Base-by-base conservation (phyloP, 2,113 vertebrate genomes). In the Zosterops hypoxanthus region DNA sequence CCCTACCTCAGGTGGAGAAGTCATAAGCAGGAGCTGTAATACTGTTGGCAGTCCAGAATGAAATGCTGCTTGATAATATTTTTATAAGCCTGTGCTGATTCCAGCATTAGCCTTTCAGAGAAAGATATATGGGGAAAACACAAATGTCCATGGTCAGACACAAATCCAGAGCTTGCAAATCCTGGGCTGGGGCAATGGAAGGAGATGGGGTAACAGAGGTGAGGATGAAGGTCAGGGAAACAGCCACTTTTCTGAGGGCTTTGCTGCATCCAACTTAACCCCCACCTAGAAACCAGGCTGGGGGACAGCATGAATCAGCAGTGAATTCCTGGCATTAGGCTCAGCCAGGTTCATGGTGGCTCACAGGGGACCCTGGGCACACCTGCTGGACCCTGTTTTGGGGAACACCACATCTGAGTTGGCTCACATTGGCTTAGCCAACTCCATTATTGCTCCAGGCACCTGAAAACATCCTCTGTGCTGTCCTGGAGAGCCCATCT, bases 391-490 rank as follows among this genome's bases (percentile, higher is more conserved):
- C 18, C 4, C 0, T 14, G 5, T 10, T 70, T 68, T 28, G 28
- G 15, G 47, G 15, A 90, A 14, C 7, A 31, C 24, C 3, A 0
- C 18, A 5, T 53, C 8, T 18, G 52, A 42, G 24, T 4, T 60
- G 26, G 34, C 46, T 63, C 9, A 5, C 16, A 70, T 25, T 14
- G 23, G 41, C 34, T 73, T 80, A 79, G 23, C 14, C 29, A 60
- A 20, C 22, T 69, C 53, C 3, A 0, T 28, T 50, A 41, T 0
- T 4, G 49, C 28, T 82, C 34, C 33, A 55, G 53, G 6, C 26
- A 81, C 14, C 29, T 2, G 1, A 57, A 83, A 86, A 18, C 50
- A 77, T 22, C 59, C 21, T 28, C 53, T 5, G 4, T 60, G 47
- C 24, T 29, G 31, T 12, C 15, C 29, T 8, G 2, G 29, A n/a